Evolutionary conservation across 2,113 vertebrate genomes (phyloP), one percentile per base, ranked within the genome.

Genomic region (Synodontis membranacea): DNA sequence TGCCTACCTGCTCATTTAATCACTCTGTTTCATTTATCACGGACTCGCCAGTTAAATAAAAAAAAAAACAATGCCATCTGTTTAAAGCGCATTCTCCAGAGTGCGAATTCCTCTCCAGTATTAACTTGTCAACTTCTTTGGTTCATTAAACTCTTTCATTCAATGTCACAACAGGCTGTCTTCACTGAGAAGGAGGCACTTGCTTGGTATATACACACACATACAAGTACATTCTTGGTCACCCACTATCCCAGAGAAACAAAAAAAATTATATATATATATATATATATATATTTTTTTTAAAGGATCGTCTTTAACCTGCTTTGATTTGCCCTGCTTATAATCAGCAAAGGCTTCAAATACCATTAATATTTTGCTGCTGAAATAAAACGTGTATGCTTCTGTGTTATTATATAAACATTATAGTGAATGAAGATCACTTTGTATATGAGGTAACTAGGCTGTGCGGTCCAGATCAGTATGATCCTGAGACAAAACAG

Each of bases 11-110:
- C 78, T 80, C 54, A 58, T 80, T 42, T 42, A 34, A 80, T 80
- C 42, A 23, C 78, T 37, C 58, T 80, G 78, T 80, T 80, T 80
- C 52, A 80, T 80, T 80, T 80, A 80, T 58, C 34, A 23, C 50
- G 54, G n/a, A 52, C 50, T 52, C 31, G 6, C 76, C 50, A 54
- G 31, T 79, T 54, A 54, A 79, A 79, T 37, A 50, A 78, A 79
- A 79, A 50, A 78, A 79, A 79, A 14, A 52, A 37, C 76, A 54
- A 79, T 54, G 76, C 76, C 76, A 79, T 79, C 48, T 79, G 76
- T 79, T 37, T 21, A 17, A 17, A 12, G 9, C 25, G 48, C 7
- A 23, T 79, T 79, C 50, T 39, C 31, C 48, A 56, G 31, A 8
- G 10, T 37, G 31, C 12, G 76, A 56, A 56, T 54, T 17, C 72